phyloP scores from a whole-genome alignment of 2,113 vertebrate genomes.

The human (Homo sapiens) region GRCh38 chr3:170150001-170150500 shows the following conservation, averaged over 20 bases:
- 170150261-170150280: conserved; percentile 32
- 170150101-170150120: neutral
- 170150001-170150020: neutral
- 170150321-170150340: conserved; percentile 32
- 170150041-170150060: neutral
- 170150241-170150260: conserved; percentile 44
- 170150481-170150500: neutral
- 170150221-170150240: conserved; percentile 43
- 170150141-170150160: conserved; percentile 28
- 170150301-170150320: conserved; percentile 54
- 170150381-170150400: conserved; percentile 8
- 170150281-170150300: conserved; percentile 40
- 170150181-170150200: conserved; percentile 19
- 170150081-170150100: neutral
- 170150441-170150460: neutral
- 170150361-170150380: conserved; percentile 13
- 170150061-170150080: neutral
- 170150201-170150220: conserved; percentile 59
- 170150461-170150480: neutral
- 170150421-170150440: neutral
- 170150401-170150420: neutral
- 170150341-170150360: neutral
- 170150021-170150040: neutral
- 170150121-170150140: conserved; percentile 17
- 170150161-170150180: neutral